Conservation (phyloP, 53 echinoderm and acorn worm genomes). For the Luidia sarsii region DNA sequence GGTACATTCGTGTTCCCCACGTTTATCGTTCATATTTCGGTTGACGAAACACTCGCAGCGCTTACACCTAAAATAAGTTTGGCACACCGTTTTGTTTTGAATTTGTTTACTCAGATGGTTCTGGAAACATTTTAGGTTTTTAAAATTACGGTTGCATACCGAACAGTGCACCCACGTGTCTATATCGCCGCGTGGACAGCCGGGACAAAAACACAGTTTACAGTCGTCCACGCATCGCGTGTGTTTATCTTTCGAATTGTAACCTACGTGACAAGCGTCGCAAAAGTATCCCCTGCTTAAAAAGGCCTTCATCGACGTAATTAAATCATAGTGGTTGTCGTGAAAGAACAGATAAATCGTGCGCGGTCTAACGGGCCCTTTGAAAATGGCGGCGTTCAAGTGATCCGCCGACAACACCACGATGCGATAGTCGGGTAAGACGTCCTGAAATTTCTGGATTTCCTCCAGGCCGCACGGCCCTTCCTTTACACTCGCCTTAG, state of each 20-base stretch:
- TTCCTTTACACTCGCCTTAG: conserved; percentile 28
- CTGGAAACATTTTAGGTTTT: background rate
- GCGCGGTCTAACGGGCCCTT: conserved; percentile 19
- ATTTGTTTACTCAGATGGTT: conserved; percentile 17
- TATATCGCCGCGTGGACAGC: conserved; percentile 40
- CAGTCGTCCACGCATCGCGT: conserved; percentile 38
- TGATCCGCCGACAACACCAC: conserved; percentile 49
- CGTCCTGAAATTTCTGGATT: conserved; percentile 36
- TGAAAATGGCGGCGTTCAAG: conserved; percentile 24
- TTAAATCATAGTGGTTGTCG: background rate
- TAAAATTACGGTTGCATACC: background rate
- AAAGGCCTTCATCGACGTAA: conserved; percentile 48
- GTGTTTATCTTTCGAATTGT: conserved; percentile 27
- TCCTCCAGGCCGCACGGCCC: conserved; percentile 61
- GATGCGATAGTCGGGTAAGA: conserved; percentile 26
- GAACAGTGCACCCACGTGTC: background rate
- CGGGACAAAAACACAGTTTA: conserved; percentile 7
- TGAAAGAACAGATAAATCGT: conserved; percentile 1
- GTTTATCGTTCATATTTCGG: background rate
- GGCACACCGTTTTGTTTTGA: conserved; percentile 46
- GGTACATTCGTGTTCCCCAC: background rate
- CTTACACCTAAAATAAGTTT: conserved; percentile 23
- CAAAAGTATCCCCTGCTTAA: conserved; percentile 15
- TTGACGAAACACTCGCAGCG: conserved; percentile 3
- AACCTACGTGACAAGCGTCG: conserved; percentile 6